Conservation (phyloP, 2,797 vertebrate genomes). For the Ctenosaura bakeri region DNA sequence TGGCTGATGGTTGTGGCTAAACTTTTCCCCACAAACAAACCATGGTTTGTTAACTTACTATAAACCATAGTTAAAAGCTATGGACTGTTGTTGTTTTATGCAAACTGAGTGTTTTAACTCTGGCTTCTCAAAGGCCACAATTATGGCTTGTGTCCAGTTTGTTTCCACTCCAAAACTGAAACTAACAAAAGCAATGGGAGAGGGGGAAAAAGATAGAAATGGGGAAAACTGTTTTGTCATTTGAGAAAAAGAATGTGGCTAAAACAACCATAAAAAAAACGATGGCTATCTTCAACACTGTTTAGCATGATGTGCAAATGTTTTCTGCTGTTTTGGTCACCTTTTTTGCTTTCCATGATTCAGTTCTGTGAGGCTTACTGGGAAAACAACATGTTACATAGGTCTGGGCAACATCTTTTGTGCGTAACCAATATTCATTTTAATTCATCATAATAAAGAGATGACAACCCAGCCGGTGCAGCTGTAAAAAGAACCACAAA, state of each 20-base stretch:
- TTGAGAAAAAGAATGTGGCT: neutral
- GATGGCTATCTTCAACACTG: neutral
- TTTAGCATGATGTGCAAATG: neutral
- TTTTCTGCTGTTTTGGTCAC: neutral
- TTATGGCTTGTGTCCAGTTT: too few species aligned
- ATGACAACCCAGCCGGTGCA: conserved; percentile 16
- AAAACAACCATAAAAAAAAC: neutral
- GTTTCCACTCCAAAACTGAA: too few species aligned
- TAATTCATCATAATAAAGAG: conserved; percentile 32
- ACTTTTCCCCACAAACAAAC: too few species aligned
- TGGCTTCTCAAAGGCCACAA: too few species aligned
- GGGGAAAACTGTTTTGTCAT: neutral
- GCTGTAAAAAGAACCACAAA: neutral
- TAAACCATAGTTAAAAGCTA: too few species aligned
- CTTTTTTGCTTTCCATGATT: neutral
- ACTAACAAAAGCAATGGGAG: too few species aligned
- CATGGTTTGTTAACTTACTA: too few species aligned
- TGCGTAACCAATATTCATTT: neutral
- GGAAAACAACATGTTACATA: neutral
- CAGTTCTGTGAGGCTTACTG: neutral
- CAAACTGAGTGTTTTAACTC: too few species aligned
- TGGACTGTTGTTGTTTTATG: too few species aligned
- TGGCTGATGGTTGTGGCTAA: too few species aligned
- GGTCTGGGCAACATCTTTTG: neutral
- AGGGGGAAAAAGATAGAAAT: neutral